Conservation (phyloP, 1,140 invertebrate species). For the Pseudomyrmex cubaensis region DNA sequence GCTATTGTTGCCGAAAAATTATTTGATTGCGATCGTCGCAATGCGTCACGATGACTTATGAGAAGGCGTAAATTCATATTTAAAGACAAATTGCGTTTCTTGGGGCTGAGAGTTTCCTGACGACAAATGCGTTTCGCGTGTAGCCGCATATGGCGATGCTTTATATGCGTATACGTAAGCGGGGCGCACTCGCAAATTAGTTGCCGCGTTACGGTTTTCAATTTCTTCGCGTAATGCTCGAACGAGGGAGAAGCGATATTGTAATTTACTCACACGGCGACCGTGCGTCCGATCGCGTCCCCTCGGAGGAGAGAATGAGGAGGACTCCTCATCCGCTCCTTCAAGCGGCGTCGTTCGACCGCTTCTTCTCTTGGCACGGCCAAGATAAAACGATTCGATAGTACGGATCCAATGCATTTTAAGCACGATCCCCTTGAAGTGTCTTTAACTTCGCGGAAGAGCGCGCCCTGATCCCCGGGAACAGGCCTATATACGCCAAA, state of each 20-base stretch:
- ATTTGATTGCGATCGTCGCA: background rate
- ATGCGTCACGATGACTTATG: conserved; percentile 3
- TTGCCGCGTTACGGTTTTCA: conserved; percentile 38
- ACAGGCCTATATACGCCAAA: background rate
- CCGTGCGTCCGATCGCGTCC: conserved; percentile 36
- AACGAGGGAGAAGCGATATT: conserved; percentile 22
- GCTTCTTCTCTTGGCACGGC: conserved; percentile 62
- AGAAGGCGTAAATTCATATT: conserved; percentile 18
- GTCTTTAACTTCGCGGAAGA: conserved; percentile 75
- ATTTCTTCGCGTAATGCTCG: conserved; percentile 40
- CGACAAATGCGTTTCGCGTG: background rate
- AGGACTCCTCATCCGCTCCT: conserved; percentile 31
- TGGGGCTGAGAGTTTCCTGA: background rate
- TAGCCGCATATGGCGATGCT: background rate
- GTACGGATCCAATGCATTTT: conserved; percentile 82
- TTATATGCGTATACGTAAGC: background rate
- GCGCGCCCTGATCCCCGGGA: conserved; percentile 23
- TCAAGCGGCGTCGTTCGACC: conserved; percentile 43
- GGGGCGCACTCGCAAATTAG: conserved; percentile 3
- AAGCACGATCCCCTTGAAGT: conserved; percentile 76
- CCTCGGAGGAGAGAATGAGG: conserved; percentile 34
- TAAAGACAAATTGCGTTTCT: conserved; percentile 20
- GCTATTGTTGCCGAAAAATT: background rate
- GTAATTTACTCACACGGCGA: conserved; percentile 34
- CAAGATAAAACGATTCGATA: conserved; percentile 80